Evolutionary conservation across 2,113 vertebrate genomes (phyloP).

Genomic region (Nestor notabilis): DNA sequence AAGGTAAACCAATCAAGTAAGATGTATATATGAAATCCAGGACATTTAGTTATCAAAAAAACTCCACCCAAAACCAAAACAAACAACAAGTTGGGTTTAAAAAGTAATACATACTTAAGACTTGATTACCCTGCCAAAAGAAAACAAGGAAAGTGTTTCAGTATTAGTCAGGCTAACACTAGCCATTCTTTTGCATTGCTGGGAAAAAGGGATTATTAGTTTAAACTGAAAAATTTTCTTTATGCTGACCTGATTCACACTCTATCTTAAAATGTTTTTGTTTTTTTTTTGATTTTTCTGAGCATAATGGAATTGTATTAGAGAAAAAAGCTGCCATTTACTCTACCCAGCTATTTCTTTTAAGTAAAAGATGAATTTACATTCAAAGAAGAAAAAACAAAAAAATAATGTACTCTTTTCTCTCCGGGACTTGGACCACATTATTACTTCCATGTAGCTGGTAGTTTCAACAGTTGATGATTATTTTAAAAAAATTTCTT

Average conservation of each 20-base stretch:
- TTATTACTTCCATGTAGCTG: background rate
- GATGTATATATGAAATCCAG: background rate
- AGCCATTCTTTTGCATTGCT: background rate
- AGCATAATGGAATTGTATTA: background rate
- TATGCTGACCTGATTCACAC: background rate
- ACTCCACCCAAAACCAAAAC: background rate
- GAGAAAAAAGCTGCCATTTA: background rate
- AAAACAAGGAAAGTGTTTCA: background rate
- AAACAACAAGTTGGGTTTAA: background rate
- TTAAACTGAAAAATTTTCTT: background rate
- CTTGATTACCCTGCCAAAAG: background rate
- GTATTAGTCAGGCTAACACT: background rate
- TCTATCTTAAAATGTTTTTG: background rate
- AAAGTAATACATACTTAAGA: background rate
- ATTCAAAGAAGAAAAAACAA: background rate
- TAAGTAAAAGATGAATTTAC: background rate
- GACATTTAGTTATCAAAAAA: background rate
- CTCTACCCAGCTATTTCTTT: background rate
- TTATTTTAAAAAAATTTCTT: background rate
- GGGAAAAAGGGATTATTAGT: background rate
- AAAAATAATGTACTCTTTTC: background rate
- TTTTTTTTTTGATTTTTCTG: background rate
- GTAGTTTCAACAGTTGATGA: background rate
- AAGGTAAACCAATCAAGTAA: background rate
- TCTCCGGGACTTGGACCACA: background rate